Percentiles rank a stretch among this genome's conserved stretches.
phyloP scores from a whole-genome alignment of 64 coral and sea anemone genomes.

The Montipora foliosa region DNA sequence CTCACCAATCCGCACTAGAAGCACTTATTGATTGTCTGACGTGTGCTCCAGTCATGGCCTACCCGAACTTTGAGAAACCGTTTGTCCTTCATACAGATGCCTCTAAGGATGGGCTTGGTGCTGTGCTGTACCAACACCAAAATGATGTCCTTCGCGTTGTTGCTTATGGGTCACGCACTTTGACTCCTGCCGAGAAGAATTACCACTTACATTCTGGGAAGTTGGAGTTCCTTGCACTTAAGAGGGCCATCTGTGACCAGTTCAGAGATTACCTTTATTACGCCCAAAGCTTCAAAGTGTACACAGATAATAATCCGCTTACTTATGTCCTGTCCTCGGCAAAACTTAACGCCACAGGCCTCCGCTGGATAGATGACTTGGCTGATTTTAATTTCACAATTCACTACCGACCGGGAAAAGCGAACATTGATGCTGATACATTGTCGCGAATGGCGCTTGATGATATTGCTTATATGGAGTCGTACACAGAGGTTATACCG shows the following conservation, averaged over 20 bases:
- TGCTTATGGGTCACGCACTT: conserved; percentile 31
- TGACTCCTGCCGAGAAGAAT: conserved; percentile 43
- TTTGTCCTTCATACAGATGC: conserved; percentile 62
- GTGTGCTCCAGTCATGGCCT: conserved; percentile 30
- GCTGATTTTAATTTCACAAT: too few species aligned
- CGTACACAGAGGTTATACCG: neutral
- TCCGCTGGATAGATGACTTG: too few species aligned
- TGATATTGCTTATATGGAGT: neutral
- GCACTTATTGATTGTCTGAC: conserved; percentile 26
- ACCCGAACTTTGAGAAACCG: conserved; percentile 28
- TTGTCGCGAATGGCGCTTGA: conserved; percentile 18
- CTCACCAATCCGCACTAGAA: conserved; percentile 31
- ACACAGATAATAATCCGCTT: too few species aligned
- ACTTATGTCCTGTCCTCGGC: too few species aligned
- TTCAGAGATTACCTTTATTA: conserved; percentile 60
- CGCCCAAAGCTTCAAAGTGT: too few species aligned
- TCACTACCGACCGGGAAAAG: too few species aligned
- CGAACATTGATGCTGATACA: too few species aligned
- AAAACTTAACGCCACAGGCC: too few species aligned
- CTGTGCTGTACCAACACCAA: conserved; percentile 42
- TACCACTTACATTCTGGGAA: conserved; percentile 48
- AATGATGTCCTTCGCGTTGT: neutral
- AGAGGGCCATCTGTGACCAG: conserved; percentile 42
- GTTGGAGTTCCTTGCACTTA: conserved; percentile 35
- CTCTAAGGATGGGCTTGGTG: conserved; percentile 45